phyloP scores from a whole-genome alignment of 2,888 invertebrate genomes.

The Elysia crispata region DNA sequence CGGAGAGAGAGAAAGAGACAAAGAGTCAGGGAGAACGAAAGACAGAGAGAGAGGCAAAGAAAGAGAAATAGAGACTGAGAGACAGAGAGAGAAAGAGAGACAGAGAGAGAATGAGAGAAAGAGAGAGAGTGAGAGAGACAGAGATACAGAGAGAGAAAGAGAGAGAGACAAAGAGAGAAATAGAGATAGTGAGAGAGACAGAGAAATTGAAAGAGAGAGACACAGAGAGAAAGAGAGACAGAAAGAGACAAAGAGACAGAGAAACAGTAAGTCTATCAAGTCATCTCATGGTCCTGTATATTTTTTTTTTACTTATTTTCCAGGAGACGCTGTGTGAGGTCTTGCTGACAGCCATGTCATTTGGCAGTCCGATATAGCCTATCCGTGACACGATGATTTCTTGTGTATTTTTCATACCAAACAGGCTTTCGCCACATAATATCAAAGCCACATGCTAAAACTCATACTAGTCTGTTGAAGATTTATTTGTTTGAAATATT shows the following conservation, averaged over 20 bases:
- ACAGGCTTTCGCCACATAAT: no score
- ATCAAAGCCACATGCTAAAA: no score
- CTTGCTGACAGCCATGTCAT: no score
- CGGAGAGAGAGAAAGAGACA: neutral
- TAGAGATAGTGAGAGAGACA: neutral
- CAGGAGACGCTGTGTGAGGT: no score
- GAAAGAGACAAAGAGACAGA: conserved; percentile 27
- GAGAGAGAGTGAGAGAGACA: neutral
- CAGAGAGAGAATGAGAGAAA: neutral
- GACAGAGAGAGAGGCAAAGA: conserved; percentile 7
- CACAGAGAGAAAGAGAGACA: neutral
- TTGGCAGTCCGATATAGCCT: no score
- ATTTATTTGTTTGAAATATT: no score
- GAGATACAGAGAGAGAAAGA: neutral
- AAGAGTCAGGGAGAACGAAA: neutral
- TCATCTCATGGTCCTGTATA: no score
- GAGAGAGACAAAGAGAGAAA: neutral
- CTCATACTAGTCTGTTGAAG: no score
- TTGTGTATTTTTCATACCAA: no score
- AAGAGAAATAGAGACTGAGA: conserved; percentile 25
- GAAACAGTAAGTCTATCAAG: no score
- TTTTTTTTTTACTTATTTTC: no score
- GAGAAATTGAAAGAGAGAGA: conserved; percentile 26
- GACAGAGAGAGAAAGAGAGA: neutral
- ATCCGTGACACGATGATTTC: no score